A percentile compares a stretch with the other conserved stretches of the same genome.
Conservation (phyloP, 2,888 invertebrate species). For the Microplitis deprimator region DNA sequence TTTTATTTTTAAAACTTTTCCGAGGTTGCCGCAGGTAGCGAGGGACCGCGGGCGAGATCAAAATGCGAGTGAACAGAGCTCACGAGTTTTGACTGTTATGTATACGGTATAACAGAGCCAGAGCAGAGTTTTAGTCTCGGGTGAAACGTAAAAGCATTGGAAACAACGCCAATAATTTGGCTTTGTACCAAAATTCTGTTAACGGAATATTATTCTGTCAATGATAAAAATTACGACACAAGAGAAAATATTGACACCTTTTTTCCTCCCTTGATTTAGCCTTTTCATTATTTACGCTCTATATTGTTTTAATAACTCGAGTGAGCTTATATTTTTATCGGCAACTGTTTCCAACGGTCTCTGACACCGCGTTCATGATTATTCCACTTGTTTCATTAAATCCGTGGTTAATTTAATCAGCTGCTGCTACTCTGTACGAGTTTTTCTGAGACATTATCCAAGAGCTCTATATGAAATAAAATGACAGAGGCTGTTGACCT, state of each 20-base stretch:
- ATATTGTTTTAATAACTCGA: neutral
- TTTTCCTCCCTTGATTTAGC: slow-evolving; percentile 21
- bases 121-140: slow-evolving; percentile 38
- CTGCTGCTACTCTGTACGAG: no score
- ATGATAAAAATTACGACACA: slow-evolving; percentile 58
- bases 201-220: slow-evolving; percentile 52
- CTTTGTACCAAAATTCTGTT: slow-evolving; percentile 63
- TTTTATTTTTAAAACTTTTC: neutral
- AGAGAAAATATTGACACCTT: slow-evolving; percentile 55
- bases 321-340: neutral
- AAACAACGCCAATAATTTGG: slow-evolving; percentile 62
- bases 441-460: neutral
- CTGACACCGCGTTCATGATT: no score
- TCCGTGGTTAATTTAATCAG: no score
- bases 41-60: neutral
- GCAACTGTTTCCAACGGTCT: no score
- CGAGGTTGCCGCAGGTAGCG: neutral
- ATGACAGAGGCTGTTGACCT: neutral
- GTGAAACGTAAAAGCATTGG: slow-evolving; percentile 54
- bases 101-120: neutral
- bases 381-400: no score
- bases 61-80: neutral
- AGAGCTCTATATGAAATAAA: neutral
- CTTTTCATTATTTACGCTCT: slow-evolving; percentile 1
- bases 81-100: neutral